Percentiles rank a stretch among this genome's conserved stretches.
Evolutionary conservation across 2,888 invertebrate genomes (phyloP).

Genomic region (Petrophora chlorosata): DNA sequence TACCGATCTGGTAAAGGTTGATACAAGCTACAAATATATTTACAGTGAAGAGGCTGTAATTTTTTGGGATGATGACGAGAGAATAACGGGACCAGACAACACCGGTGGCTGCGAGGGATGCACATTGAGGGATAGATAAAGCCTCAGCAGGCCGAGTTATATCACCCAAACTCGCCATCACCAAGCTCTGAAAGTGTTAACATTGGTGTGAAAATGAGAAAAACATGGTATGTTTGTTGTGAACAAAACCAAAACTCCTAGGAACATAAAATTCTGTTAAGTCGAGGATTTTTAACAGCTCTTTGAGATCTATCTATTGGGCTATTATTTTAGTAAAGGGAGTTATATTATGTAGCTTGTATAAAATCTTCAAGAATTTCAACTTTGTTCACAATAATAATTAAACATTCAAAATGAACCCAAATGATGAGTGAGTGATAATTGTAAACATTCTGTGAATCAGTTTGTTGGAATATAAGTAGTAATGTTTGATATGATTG

Average conservation of each 20-base stretch:
- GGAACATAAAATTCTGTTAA: background rate
- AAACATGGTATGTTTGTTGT: conserved; percentile 14
- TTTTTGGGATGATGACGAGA: conserved; percentile 97
- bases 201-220: conserved; percentile 89
- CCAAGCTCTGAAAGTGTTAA: conserved; percentile 87
- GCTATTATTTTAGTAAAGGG: too few species aligned
- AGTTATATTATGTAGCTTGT: too few species aligned
- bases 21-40: conserved; percentile 98
- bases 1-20: conserved; percentile 91
- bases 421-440: too few species aligned
- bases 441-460: too few species aligned
- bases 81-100: conserved; percentile 98
- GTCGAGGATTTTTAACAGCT: background rate
- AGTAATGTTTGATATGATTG: too few species aligned
- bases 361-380: too few species aligned
- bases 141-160: conserved; percentile 94
- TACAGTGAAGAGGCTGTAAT: conserved; percentile 96
- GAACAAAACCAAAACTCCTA: conserved; percentile 18
- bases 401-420: conserved; percentile 17
- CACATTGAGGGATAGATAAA: conserved; percentile 92
- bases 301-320: too few species aligned
- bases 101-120: conserved; percentile 94
- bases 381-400: conserved; percentile 17
- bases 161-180: conserved; percentile 95
- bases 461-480: too few species aligned